These are phyloP conservation scores for Oceanodroma tethys DNA, from an alignment of 2,113 vertebrate species.

Conservation along the genomic window DNA sequence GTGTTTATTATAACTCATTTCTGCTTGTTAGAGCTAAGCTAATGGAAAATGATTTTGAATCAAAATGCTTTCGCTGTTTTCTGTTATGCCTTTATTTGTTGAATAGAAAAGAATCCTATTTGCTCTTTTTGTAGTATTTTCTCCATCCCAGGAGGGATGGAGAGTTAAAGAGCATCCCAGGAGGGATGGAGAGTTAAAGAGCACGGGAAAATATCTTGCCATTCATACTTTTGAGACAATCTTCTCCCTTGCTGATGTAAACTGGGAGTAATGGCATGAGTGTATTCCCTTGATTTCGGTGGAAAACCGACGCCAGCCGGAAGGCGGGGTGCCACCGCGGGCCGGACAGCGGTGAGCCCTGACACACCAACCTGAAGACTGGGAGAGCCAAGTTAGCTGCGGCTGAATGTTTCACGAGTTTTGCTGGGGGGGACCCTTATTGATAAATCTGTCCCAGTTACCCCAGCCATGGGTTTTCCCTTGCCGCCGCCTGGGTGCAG, in stretches of 20 bases:
- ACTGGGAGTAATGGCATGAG: fast-evolving
- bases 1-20: not conserved
- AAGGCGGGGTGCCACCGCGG: fast-evolving
- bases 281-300: fast-evolving
- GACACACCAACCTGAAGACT: fast-evolving
- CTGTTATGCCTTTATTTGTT: not conserved
- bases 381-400: not conserved
- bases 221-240: not conserved
- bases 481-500: not conserved
- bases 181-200: not conserved
- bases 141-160: not conserved
- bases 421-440: fast-evolving
- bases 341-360: fast-evolving
- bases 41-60: not conserved
- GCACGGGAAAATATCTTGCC: not conserved
- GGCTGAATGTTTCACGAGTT: fast-evolving
- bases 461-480: not conserved
- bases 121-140: not conserved
- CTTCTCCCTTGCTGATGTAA: not conserved
- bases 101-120: not conserved
- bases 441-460: fast-evolving
- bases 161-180: not conserved
- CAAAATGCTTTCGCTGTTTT: not conserved
- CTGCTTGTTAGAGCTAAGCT: not conserved
- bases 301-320: fast-evolving